Conservation (phyloP, 2,797 vertebrate species). For the Onychomys torridus region DNA sequence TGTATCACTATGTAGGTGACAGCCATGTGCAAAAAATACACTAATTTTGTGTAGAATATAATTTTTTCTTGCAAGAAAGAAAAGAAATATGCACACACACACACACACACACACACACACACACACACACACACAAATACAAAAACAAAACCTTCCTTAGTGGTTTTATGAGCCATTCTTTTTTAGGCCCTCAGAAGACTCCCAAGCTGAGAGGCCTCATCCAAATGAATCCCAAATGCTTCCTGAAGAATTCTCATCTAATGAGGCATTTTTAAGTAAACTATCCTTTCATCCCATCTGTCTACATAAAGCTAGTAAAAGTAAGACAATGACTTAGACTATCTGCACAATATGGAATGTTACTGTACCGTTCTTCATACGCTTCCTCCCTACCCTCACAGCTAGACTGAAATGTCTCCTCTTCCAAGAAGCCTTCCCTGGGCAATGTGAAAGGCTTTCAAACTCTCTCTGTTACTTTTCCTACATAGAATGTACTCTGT, state of each 20-base stretch:
- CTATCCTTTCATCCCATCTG: neutral
- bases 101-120: neutral
- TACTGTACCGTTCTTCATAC: too few relatives aligned
- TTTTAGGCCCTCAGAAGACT: neutral
- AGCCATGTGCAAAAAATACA: slow-evolving; percentile 11
- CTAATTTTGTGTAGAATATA: neutral
- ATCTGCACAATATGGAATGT: neutral
- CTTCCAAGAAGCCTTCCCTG: neutral
- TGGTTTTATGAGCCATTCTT: neutral
- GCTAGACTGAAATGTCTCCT: neutral
- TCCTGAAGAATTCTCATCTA: neutral
- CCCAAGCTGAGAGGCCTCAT: neutral
- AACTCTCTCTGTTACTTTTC: neutral
- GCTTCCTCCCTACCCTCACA: neutral
- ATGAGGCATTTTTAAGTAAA: neutral
- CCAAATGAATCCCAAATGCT: slow-evolving; percentile 3
- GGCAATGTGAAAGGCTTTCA: neutral
- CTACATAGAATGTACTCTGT: neutral
- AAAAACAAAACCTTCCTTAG: neutral
- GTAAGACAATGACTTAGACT: neutral
- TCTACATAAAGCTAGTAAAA: neutral
- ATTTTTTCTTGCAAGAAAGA: neutral
- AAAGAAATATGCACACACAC: neutral
- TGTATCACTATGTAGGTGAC: neutral
- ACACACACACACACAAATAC: neutral